Conservation (phyloP, 2,888 invertebrate species). For the Drosophila percnosoma region DNA sequence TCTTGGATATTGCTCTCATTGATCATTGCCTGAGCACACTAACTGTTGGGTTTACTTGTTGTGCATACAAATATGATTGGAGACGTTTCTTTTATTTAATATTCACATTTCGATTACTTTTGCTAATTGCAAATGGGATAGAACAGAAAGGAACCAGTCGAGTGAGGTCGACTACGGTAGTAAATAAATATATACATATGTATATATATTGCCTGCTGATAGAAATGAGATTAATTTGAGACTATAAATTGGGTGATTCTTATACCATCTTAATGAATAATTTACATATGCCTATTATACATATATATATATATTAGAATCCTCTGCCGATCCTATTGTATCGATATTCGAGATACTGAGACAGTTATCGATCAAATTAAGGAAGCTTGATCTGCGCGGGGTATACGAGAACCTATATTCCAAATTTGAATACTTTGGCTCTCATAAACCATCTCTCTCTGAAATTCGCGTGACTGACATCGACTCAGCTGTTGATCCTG, state of each 20-base stretch:
- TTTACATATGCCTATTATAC: background rate
- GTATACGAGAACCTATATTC: background rate
- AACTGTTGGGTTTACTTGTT: background rate
- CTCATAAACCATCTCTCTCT: background rate
- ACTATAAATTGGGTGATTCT: background rate
- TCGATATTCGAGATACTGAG: background rate
- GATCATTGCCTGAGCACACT: constrained; percentile 27
- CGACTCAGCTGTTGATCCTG: background rate
- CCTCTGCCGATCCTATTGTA: background rate
- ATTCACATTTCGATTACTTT: constrained; percentile 13
- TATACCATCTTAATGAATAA: background rate
- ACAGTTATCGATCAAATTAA: background rate
- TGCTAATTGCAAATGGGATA: background rate
- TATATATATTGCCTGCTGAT: no score
- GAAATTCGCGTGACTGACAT: background rate
- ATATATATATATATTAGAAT: background rate
- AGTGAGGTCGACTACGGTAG: background rate
- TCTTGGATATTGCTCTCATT: constrained; percentile 45
- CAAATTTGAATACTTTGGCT: background rate
- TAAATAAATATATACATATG: no score
- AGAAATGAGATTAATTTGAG: no score
- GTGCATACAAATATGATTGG: background rate
- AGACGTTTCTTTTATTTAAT: background rate
- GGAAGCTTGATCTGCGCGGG: background rate
- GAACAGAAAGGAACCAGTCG: background rate